Evolutionary conservation across 1,140 invertebrate genomes (phyloP).

Genomic region (Phymastichus coffea): DNA sequence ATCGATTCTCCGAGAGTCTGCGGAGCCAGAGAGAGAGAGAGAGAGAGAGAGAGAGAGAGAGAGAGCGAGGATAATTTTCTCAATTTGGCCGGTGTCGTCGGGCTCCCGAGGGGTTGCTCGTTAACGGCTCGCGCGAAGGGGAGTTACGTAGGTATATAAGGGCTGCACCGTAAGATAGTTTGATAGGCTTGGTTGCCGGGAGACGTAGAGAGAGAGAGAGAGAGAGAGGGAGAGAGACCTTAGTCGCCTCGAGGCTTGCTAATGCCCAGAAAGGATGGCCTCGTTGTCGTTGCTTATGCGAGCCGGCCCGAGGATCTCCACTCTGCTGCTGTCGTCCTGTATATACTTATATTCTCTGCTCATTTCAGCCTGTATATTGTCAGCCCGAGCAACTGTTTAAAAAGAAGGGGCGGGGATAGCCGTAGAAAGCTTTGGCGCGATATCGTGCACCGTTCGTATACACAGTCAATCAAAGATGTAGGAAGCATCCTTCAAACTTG

Average conservation of each 20-base stretch:
- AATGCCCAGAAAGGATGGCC: constrained; percentile 45
- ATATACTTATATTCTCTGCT: too few species aligned
- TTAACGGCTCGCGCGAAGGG: constrained; percentile 53
- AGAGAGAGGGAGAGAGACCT: too few species aligned
- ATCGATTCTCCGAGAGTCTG: too few species aligned
- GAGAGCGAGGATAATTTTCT: constrained; percentile 57
- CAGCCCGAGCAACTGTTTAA: too few species aligned
- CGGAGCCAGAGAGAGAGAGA: too few species aligned
- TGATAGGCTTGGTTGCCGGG: constrained; percentile 57
- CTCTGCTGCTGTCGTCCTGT: neutral
- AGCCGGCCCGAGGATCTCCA: neutral
- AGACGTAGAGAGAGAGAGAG: too few species aligned
- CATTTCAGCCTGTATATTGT: too few species aligned
- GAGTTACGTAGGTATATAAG: constrained; percentile 35
- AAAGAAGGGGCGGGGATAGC: too few species aligned
- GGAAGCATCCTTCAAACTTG: neutral
- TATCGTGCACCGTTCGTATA: neutral
- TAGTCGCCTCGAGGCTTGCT: constrained; percentile 32
- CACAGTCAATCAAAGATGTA: neutral
- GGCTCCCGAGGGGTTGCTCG: constrained; percentile 52
- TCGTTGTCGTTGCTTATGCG: neutral
- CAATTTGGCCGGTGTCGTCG: constrained; percentile 50
- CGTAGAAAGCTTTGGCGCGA: neutral
- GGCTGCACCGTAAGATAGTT: constrained; percentile 51
- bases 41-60: too few species aligned